Base-by-base conservation (phyloP, 2,113 vertebrate genomes). In the Nannobrachium achirus region DNA sequence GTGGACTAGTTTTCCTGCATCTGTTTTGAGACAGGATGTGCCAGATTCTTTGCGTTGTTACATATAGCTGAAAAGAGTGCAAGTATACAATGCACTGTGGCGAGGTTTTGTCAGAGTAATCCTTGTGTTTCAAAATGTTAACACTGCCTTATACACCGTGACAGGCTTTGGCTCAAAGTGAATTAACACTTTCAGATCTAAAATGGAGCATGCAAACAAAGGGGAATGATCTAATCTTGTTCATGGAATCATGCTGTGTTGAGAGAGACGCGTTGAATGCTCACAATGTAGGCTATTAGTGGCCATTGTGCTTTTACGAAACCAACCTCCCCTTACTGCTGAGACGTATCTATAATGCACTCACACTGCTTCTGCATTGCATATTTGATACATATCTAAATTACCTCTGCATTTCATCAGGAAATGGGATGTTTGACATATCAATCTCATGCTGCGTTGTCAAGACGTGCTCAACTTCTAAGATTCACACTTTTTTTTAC, bases 351-450 rank as follows among this genome's bases (percentile, higher is more conserved):
- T 7, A 16, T 49, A 46, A 38, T 57, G 38, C 11, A 40, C 10
- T 5, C 15, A 6, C 33, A 40, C 50, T 38, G 50, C 11, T 16
- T 63, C 20, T 16, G 46, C 45, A 39, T 50, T 51, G 38, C 15
- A 49, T 63, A 33, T 49, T 63, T 63, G n/a, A 63, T 10, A 38
- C 9, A 38, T 25, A 25, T n/a, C n/a, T n/a, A n/a, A 15, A 63
- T 63, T 25, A 10, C 8, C 13, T 3, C 50, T 25, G 10, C 61
- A 46, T 41, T 20, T 45, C 41, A 45, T 14, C 16, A 16, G n/a
- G 15, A 57, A 46, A 46, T 45, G 9, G 15, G 10, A 18, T 25
- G 4, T 61, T 46, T 46, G 42, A 18, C 44, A 44, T 60, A n/a
- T n/a, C n/a, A 11, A 48, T 11, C 11, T n/a, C 8, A 18, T 18